Evolutionary conservation across 2,888 invertebrate genomes (phyloP).

Genomic region (Spatulosminthurus flaviceps): DNA sequence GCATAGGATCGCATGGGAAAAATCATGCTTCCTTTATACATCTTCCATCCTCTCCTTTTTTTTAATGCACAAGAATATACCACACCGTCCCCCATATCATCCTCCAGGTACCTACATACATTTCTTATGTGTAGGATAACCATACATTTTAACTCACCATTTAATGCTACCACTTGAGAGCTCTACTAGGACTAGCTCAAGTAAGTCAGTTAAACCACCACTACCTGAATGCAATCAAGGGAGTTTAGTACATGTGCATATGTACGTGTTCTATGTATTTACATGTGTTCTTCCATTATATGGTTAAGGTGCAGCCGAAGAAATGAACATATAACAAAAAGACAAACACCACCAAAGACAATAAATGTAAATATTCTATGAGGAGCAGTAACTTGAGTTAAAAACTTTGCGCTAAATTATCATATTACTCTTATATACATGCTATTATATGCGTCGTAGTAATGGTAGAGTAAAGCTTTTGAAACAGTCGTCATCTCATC

Average conservation of each 20-base stretch:
- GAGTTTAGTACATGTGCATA: background rate
- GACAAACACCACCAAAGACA: background rate
- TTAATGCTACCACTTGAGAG: too few species aligned
- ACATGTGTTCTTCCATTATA: too few species aligned
- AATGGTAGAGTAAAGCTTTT: background rate
- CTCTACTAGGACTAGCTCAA: too few species aligned
- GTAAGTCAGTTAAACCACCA: background rate
- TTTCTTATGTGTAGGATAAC: too few species aligned
- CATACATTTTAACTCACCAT: too few species aligned
- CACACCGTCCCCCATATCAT: background rate
- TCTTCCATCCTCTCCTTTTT: background rate
- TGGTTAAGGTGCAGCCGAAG: background rate
- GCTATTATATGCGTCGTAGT: background rate
- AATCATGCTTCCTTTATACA: slow-evolving; percentile 30
- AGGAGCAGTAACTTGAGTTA: background rate
- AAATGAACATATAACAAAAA: background rate
- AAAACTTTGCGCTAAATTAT: slow-evolving; percentile 13
- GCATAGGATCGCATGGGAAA: slow-evolving; percentile 32
- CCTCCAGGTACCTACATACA: background rate
- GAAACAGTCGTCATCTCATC: slow-evolving; percentile 12
- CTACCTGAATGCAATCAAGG: slow-evolving; percentile 13
- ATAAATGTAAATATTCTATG: background rate
- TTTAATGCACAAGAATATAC: background rate
- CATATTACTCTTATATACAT: background rate
- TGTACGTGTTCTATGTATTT: too few species aligned